phyloP scores from a whole-genome alignment of 2,888 invertebrate genomes.

The Lasioglossum zephyrum region DNA sequence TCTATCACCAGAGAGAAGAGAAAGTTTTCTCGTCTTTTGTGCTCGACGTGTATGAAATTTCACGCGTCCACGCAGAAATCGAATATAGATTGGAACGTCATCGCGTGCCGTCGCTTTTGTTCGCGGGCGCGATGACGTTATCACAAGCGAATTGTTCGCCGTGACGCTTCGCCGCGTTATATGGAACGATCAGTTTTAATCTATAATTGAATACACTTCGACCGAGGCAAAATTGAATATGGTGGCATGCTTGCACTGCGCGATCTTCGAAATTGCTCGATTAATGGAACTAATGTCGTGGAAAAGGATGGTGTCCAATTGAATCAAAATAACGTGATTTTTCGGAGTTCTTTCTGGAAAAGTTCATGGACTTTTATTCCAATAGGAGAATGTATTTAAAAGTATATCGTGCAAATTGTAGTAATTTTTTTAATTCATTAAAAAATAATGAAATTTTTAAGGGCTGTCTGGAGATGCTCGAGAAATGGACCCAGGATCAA shows the following conservation, averaged over 20 bases:
- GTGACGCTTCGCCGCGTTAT: background rate
- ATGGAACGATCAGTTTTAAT: conserved; percentile 4
- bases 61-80: conserved; percentile 21
- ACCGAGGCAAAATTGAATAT: background rate
- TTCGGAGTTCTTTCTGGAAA: background rate
- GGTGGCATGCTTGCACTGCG: background rate
- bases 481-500: conserved; percentile 92
- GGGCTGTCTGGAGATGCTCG: conserved; percentile 89
- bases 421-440: no score
- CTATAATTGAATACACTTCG: conserved; percentile 9
- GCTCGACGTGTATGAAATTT: conserved; percentile 37
- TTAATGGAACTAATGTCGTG: background rate
- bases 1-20: conserved; percentile 17
- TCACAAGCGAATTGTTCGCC: background rate
- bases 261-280: background rate
- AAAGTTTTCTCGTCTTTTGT: conserved; percentile 36
- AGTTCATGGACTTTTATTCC: no score
- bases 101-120: conserved; percentile 22
- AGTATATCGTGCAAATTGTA: no score
- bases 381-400: no score
- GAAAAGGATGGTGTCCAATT: background rate
- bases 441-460: conserved; percentile 79
- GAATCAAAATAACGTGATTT: background rate
- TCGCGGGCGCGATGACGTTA: conserved; percentile 20
- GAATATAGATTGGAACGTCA: conserved; percentile 49